phyloP scores from a whole-genome alignment of 2,113 vertebrate species.

The Nesospiza acunhae region DNA sequence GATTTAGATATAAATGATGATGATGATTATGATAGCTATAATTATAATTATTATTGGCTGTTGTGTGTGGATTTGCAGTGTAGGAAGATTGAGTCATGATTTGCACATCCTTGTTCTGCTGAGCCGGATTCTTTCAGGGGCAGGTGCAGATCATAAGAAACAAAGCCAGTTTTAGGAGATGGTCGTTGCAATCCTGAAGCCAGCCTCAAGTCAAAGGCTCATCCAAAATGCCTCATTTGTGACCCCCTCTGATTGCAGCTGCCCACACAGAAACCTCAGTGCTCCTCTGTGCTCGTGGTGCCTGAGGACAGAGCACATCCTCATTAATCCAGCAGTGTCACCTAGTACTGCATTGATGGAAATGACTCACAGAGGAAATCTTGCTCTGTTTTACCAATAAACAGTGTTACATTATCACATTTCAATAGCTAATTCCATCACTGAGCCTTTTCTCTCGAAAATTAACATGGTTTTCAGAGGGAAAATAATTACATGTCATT shows the following conservation, averaged over 20 bases:
- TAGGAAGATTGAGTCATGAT: accelerated
- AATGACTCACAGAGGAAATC: conserved; percentile 34
- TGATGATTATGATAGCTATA: background rate
- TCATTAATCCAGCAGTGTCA: background rate
- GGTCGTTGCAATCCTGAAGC: background rate
- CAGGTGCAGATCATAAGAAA: background rate
- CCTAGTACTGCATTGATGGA: conserved; percentile 36
- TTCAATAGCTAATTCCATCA: conserved; percentile 62
- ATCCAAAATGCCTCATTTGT: background rate
- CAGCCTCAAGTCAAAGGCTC: background rate
- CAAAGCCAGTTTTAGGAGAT: accelerated
- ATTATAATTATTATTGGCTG: background rate
- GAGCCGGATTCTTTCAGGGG: background rate
- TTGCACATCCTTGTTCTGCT: accelerated
- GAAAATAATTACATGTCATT: conserved; percentile 67
- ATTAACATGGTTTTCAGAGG: conserved; percentile 59
- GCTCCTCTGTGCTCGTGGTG: background rate
- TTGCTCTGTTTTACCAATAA: conserved; percentile 50
- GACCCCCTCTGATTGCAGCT: background rate
- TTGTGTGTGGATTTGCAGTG: background rate
- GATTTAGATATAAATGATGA: accelerated
- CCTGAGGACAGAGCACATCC: background rate
- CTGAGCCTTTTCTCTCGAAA: conserved; percentile 57
- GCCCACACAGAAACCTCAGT: background rate
- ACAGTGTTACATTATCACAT: conserved; percentile 46